Evolutionary conservation across 2,113 vertebrate genomes (phyloP).

Genomic region (Hemichromis elongatus): DNA sequence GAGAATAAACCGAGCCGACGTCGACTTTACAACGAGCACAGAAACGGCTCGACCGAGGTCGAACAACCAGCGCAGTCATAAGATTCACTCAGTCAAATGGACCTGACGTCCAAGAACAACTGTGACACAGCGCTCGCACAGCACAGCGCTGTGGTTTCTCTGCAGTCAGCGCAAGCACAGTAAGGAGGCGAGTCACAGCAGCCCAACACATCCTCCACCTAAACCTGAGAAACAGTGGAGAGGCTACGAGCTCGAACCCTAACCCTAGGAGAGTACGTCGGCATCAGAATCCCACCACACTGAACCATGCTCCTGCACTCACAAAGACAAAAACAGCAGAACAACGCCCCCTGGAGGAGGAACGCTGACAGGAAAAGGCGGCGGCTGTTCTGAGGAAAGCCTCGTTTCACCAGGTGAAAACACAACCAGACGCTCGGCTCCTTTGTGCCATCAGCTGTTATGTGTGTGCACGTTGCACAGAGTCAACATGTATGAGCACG

Average conservation of each 20-base stretch:
- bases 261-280: no score
- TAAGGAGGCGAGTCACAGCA: no score
- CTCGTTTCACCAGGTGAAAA: background rate
- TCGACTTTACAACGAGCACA: background rate
- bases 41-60: background rate
- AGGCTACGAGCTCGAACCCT: background rate
- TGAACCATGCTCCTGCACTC: background rate
- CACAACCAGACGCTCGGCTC: background rate
- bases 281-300: no score
- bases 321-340: background rate
- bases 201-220: no score
- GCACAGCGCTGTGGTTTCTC: background rate
- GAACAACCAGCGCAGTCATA: background rate
- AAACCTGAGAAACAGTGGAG: background rate
- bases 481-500: background rate
- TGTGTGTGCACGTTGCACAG: background rate
- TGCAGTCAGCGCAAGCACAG: background rate
- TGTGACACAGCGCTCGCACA: background rate
- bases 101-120: background rate
- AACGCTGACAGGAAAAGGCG: background rate
- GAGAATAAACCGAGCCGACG: background rate
- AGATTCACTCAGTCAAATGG: background rate
- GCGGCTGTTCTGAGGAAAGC: background rate
- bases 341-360: background rate
- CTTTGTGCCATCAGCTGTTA: background rate